Evolutionary conservation across 2,797 vertebrate species (phyloP), one percentile per base, ranked within the genome.

Genomic region (Paramormyrops hopkinsi): DNA sequence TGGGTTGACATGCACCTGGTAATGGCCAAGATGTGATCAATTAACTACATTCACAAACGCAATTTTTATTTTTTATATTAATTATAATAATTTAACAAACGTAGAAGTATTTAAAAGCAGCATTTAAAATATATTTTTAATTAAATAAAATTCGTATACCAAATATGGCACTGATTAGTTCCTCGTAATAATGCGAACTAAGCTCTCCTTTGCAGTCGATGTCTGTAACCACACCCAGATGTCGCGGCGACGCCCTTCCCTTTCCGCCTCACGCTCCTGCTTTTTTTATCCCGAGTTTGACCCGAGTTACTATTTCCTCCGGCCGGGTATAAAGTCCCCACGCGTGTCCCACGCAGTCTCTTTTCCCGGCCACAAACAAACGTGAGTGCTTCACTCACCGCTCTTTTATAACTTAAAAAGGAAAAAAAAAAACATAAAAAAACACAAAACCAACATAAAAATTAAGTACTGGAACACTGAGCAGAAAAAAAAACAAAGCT

Each of bases 331-430:
- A 97, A 96, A 97, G 95, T 95, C 91, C 88, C 92, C 94, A 93
- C 90, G 95, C 94, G 91, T 90, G 92, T 92, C 93, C 89, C 93
- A 93, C 93, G 92, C 95, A 93, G 93, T 93, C 96, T 97, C 96
- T 97, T 96, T 96, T 93, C 93, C 93, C 93, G 93, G 91, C 95
- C 94, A 94, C 94, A 95, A 95, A 95, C 94, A 91, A 94, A 95
- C 93, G 96, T 96, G 96, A 96, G 96, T 96, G 96, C 95, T 90
- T 88, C 94, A 96, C 96, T 96, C 96, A 96, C 96, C 86, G 95
- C 94, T 94, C 92, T 93, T 92, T 92, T 95, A 94, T 94, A 95
- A 94, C 93, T 95, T 92, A 94, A 94, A 92, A 94, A 94, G 90
- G 11, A 85, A 94, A 88, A 85, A 94, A 88, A 95, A 92, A 90